Evolutionary conservation across 2,888 invertebrate genomes (phyloP).

Genomic region (Galerucella pusilla): DNA sequence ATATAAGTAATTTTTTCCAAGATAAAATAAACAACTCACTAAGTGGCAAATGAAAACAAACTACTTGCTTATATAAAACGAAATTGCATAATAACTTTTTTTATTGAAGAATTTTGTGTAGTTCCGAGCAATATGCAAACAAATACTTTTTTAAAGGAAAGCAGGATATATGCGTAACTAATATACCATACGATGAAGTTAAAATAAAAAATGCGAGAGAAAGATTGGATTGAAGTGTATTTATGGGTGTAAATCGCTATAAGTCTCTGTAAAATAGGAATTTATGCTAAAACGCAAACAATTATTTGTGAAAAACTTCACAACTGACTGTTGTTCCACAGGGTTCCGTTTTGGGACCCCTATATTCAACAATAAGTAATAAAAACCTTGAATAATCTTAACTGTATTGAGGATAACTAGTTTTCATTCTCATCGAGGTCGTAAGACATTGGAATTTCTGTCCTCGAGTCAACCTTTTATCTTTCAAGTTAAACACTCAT

Average conservation of each 20-base stretch:
- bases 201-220: background rate
- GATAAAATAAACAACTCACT: constrained; percentile 1
- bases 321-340: no score
- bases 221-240: background rate
- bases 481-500: no score
- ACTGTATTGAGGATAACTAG: no score
- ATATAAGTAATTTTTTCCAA: no score
- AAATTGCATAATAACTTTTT: background rate
- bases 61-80: background rate
- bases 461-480: no score
- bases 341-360: no score
- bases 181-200: background rate
- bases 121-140: background rate
- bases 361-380: no score
- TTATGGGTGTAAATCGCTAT: background rate
- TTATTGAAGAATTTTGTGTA: background rate
- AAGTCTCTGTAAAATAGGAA: no score
- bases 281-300: background rate
- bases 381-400: no score
- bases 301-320: background rate
- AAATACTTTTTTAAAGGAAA: background rate
- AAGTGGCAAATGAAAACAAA: background rate
- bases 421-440: no score
- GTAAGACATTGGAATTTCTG: no score
- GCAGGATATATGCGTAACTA: no score